Conservation (phyloP, 2,113 vertebrate species). For the Gracilinanus agilis region DNA sequence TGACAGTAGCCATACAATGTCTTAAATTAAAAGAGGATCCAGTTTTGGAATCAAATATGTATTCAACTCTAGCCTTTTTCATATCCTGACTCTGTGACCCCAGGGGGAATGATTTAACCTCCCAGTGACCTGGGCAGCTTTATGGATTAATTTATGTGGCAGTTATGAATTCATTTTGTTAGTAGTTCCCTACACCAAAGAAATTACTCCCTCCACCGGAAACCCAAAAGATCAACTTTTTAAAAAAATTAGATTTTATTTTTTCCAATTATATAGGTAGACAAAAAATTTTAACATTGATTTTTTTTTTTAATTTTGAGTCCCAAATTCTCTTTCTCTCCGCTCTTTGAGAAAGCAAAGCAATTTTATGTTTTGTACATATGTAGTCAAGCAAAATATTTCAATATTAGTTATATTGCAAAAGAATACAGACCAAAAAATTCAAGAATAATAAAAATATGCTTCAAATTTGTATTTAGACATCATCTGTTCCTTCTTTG, state of each 20-base stretch:
- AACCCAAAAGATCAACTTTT: background rate
- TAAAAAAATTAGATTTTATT: no score
- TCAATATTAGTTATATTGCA: background rate
- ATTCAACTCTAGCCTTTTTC: background rate
- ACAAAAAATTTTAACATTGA: no score
- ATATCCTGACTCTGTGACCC: background rate
- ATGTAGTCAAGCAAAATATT: background rate
- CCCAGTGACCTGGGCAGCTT: background rate
- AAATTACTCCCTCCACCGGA: background rate
- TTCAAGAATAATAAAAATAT: background rate
- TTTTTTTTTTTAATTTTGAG: no score
- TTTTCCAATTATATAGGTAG: no score
- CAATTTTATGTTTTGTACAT: background rate
- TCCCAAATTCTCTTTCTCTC: background rate
- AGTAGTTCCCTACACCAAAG: background rate
- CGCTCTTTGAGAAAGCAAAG: background rate
- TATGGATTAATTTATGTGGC: background rate
- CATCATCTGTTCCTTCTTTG: background rate
- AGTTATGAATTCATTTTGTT: background rate
- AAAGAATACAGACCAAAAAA: background rate
- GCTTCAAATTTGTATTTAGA: background rate
- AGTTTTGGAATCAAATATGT: background rate
- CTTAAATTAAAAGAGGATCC: background rate
- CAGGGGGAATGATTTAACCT: background rate
- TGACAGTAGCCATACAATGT: background rate